Conservation (phyloP, 2,888 invertebrate species). For the Punctoribates punctum region DNA sequence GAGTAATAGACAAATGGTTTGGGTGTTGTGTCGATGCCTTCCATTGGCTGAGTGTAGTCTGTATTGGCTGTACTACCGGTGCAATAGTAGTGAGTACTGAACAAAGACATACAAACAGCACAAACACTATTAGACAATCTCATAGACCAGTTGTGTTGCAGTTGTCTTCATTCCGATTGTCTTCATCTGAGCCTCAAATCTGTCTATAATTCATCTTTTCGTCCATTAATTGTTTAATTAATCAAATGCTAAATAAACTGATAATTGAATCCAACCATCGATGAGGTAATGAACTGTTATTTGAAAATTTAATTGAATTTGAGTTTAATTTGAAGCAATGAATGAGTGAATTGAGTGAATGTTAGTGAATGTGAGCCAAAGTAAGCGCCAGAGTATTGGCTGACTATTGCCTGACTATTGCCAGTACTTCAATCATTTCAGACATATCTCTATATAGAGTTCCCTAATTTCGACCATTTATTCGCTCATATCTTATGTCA, state of each 20-base stretch:
- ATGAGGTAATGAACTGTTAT: too few species aligned
- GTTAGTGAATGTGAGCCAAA: too few species aligned
- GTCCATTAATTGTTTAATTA: background rate
- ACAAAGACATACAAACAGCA: conserved; percentile 15
- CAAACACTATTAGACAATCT: background rate
- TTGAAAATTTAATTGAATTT: too few species aligned
- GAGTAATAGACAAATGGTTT: background rate
- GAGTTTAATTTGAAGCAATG: too few species aligned
- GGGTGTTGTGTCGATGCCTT: background rate
- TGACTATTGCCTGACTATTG: too few species aligned
- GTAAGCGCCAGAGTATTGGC: too few species aligned
- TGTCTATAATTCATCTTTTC: background rate
- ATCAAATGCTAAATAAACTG: too few species aligned
- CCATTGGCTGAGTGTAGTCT: background rate
- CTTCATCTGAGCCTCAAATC: background rate
- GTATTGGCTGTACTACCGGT: conserved; percentile 14
- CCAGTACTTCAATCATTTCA: background rate
- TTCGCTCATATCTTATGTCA: conserved; percentile 7
- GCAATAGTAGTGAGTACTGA: conserved; percentile 17
- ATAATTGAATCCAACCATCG: too few species aligned
- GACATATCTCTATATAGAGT: background rate
- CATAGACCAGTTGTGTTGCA: conserved; percentile 13
- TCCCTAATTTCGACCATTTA: conserved; percentile 31
- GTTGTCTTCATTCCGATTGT: background rate
- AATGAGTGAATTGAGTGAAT: too few species aligned